Percentiles rank a stretch among this genome's conserved stretches.
phyloP scores from a whole-genome alignment of 2,888 invertebrate species.

The Sisyra terminalis region DNA sequence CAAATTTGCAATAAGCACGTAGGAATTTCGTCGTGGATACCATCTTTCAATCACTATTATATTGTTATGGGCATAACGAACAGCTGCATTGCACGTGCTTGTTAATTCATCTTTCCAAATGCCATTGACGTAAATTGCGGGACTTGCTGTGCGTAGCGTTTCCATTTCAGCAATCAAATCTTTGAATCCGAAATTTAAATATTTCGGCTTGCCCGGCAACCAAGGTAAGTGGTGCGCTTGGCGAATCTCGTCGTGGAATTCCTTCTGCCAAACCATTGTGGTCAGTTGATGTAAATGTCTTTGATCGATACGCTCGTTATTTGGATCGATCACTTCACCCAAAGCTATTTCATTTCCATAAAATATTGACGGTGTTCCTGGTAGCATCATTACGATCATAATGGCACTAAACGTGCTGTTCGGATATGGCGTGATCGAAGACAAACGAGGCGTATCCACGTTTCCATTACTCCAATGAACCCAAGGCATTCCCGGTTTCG shows the following conservation, averaged over 20 bases:
- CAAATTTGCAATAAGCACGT: conserved; percentile 59
- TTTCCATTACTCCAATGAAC: conserved; percentile 65
- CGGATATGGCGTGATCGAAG: conserved; percentile 32
- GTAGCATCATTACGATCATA: conserved; percentile 63
- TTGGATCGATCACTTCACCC: conserved; percentile 35
- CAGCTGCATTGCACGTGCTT: conserved; percentile 45
- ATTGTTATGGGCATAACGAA: conserved; percentile 44
- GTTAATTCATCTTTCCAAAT: conserved; percentile 43
- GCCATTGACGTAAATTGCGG: conserved; percentile 56
- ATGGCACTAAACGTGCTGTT: conserved; percentile 53
- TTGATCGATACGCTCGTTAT: conserved; percentile 38
- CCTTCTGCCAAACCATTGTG: conserved; percentile 46
- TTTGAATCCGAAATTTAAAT: conserved; percentile 33
- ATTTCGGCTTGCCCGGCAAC: conserved; percentile 38
- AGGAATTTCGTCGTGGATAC: conserved; percentile 63
- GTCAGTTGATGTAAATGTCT: conserved; percentile 46
- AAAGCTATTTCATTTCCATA: conserved; percentile 85
- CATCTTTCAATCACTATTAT: conserved; percentile 56
- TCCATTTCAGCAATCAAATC: conserved; percentile 41
- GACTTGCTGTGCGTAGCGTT: conserved; percentile 39
- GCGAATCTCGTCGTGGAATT: conserved; percentile 12
- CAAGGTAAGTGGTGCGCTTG: conserved; percentile 33
- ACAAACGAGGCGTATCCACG: conserved; percentile 40
- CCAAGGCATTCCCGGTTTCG: conserved; percentile 52
- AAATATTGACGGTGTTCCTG: conserved; percentile 74